phyloP scores from a whole-genome alignment of 2,797 vertebrate genomes.

The Xiphorhynchus erythropygius region DNA sequence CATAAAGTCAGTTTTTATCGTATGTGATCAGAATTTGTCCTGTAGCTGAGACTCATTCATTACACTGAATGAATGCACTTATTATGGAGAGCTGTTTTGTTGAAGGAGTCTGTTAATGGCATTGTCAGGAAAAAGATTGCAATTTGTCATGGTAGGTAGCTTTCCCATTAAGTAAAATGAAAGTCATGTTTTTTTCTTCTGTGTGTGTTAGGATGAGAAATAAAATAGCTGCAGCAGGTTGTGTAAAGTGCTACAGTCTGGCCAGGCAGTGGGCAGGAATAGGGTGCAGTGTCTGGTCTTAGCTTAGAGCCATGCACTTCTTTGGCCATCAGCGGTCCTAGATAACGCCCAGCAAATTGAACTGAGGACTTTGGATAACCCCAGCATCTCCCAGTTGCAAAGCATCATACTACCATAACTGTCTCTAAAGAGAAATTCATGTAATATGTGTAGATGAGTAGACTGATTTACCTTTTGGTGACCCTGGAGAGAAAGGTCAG shows the following conservation, averaged over 20 bases:
- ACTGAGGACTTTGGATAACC: slow-evolving; percentile 26
- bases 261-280: background rate
- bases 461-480: slow-evolving; percentile 58
- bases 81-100: background rate
- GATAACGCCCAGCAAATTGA: slow-evolving; percentile 22
- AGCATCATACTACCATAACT: background rate
- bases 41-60: background rate
- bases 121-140: background rate
- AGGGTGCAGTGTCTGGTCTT: background rate
- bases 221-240: background rate
- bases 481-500: slow-evolving; percentile 50
- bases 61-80: background rate
- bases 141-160: background rate
- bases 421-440: slow-evolving; percentile 42
- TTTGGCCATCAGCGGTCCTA: background rate
- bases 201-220: background rate
- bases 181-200: background rate
- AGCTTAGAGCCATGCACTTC: background rate
- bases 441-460: slow-evolving; percentile 45
- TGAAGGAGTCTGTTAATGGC: background rate
- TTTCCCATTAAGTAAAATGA: background rate
- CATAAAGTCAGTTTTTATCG: background rate
- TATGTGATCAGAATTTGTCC: background rate
- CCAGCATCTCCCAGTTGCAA: background rate
- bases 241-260: background rate